These are phyloP conservation scores for Thamnophis elegans DNA, from an alignment of 2,797 vertebrate species.

Conservation along the genomic window DNA sequence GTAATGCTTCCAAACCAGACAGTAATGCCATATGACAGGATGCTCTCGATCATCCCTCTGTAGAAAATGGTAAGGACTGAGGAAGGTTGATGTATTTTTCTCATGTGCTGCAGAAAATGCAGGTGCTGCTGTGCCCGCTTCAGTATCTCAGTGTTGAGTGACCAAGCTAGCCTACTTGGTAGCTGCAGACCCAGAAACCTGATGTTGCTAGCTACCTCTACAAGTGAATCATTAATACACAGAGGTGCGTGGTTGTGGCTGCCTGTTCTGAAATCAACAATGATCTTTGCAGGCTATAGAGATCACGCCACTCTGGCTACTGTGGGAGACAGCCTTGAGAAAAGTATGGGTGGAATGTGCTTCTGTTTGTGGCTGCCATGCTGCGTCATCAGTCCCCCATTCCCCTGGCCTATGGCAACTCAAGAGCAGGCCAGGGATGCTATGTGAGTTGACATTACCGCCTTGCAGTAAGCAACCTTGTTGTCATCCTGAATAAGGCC, in stretches of 20 bases:
- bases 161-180: background rate
- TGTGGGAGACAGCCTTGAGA: no score
- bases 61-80: background rate
- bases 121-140: background rate
- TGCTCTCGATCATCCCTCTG: background rate
- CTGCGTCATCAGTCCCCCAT: no score
- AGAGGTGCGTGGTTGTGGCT: background rate
- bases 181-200: background rate
- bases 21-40: background rate
- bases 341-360: no score
- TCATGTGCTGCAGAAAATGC: background rate
- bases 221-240: background rate
- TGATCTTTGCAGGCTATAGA: background rate
- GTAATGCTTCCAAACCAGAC: background rate
- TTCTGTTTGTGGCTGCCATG: no score
- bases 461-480: background rate
- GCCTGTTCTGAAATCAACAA: background rate
- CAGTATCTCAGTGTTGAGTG: background rate
- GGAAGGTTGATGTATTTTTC: background rate
- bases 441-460: no score
- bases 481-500: background rate
- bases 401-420: no score
- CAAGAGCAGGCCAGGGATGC: no score
- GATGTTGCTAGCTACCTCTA: no score
- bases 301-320: no score